Percentiles rank a stretch among this genome's conserved stretches.
Evolutionary conservation across 2,888 invertebrate species (phyloP).

Genomic region (Mycalesis mineus): DNA sequence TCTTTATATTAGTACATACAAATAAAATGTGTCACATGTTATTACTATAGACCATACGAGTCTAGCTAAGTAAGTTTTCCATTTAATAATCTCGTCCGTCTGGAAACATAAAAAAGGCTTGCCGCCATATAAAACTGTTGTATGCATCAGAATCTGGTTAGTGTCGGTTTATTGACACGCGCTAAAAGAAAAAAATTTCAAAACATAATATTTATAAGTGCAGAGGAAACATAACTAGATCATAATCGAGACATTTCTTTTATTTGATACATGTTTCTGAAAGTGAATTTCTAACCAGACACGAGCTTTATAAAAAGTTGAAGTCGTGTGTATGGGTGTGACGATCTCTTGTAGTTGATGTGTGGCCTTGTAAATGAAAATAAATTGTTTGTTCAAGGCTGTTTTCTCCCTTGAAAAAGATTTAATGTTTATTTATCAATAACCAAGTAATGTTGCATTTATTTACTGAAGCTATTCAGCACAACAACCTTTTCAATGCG

Average conservation of each 20-base stretch:
- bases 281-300: slow-evolving; percentile 1
- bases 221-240: neutral
- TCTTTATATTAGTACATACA: too few species aligned
- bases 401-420: too few species aligned
- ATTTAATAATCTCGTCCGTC: neutral
- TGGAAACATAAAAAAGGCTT: neutral
- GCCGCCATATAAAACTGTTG: neutral
- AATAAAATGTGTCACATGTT: too few species aligned
- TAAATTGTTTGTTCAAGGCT: neutral
- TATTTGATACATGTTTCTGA: neutral
- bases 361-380: neutral
- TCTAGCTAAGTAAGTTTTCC: neutral
- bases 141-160: neutral
- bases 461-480: too few species aligned
- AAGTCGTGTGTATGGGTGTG: neutral
- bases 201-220: neutral
- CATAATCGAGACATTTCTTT: slow-evolving; percentile 1
- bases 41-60: too few species aligned
- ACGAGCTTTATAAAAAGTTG: neutral
- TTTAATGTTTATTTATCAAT: too few species aligned
- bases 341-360: neutral
- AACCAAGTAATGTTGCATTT: too few species aligned
- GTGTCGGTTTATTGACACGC: neutral
- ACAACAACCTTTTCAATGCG: too few species aligned
- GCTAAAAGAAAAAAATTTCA: neutral